A percentile compares a stretch with the other conserved stretches of the same genome.
phyloP scores from a whole-genome alignment of 1,140 invertebrate species.

The Aphidius gifuensis region DNA sequence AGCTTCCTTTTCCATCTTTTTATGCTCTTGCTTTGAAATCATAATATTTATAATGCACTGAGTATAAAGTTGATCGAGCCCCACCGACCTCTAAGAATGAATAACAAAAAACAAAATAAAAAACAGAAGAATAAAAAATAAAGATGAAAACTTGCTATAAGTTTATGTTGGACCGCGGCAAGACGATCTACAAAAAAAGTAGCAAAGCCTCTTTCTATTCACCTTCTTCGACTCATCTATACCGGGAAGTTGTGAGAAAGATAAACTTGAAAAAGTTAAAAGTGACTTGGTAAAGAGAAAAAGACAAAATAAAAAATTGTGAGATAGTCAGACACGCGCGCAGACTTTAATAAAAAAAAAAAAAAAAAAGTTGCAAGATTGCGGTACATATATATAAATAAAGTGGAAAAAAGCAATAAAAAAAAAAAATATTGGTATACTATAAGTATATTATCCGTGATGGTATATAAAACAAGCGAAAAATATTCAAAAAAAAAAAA shows the following conservation, averaged over 20 bases:
- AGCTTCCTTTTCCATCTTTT: no score
- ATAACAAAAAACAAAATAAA: neutral
- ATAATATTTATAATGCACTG: slow-evolving; percentile 40
- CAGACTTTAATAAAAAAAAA: no score
- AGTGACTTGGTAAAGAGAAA: slow-evolving; percentile 32
- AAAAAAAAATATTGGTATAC: slow-evolving; percentile 9
- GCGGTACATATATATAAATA: slow-evolving; percentile 12
- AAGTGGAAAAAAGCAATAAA: slow-evolving; percentile 6
- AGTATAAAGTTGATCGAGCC: slow-evolving; percentile 34
- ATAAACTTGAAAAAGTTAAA: slow-evolving; percentile 45
- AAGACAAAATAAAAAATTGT: neutral
- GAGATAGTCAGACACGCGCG: no score
- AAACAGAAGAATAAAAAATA: slow-evolving; percentile 17
- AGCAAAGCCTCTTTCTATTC: slow-evolving; percentile 17
- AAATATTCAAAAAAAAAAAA: slow-evolving; percentile 24
- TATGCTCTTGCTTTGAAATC: slow-evolving; percentile 27
- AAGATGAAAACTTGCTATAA: slow-evolving; percentile 24
- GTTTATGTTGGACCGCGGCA: slow-evolving; percentile 24
- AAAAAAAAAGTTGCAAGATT: no score
- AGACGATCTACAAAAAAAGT: slow-evolving; percentile 23
- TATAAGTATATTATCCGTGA: slow-evolving; percentile 3
- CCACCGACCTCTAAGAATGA: neutral
- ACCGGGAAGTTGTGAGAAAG: slow-evolving; percentile 31
- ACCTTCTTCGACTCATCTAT: neutral
- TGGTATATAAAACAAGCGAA: neutral